A percentile compares a stretch with the other conserved stretches of the same genome.
Conservation (phyloP, 2,113 vertebrate genomes). For the Alosa alosa region DNA sequence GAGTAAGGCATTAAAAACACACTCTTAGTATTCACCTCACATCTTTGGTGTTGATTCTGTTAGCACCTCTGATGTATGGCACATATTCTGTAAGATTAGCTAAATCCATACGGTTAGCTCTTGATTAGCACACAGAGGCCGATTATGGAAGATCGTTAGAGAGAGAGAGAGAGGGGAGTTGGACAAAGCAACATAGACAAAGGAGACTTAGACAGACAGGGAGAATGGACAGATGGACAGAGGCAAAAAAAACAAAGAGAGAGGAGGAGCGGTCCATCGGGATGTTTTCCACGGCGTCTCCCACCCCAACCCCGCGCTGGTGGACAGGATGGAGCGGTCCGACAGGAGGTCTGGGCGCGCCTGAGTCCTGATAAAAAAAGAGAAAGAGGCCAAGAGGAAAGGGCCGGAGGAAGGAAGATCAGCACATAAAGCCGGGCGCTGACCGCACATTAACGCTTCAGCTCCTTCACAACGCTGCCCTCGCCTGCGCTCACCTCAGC, state of each 20-base stretch:
- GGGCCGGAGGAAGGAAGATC: constrained; percentile 31
- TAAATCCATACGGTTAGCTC: too few relatives aligned
- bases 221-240: constrained; percentile 57
- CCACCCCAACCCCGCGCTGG: too few relatives aligned
- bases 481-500: too few relatives aligned
- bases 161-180: neutral
- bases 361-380: neutral
- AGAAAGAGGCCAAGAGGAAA: constrained; percentile 37
- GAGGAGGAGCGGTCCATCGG: neutral
- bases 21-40: neutral
- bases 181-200: neutral
- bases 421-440: neutral
- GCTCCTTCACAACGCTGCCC: neutral
- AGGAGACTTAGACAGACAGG: constrained; percentile 58
- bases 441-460: neutral
- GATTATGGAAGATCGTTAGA: too few relatives aligned
- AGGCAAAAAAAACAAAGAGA: constrained; percentile 46
- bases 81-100: too few relatives aligned
- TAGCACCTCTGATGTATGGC: too few relatives aligned
- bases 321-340: neutral
- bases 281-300: too few relatives aligned
- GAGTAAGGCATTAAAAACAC: neutral
- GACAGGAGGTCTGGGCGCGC: neutral
- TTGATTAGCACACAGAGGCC: too few relatives aligned
- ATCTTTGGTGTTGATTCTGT: too few relatives aligned